Evolutionary conservation across 1,140 invertebrate species (phyloP).

Genomic region (Solen grandis): DNA sequence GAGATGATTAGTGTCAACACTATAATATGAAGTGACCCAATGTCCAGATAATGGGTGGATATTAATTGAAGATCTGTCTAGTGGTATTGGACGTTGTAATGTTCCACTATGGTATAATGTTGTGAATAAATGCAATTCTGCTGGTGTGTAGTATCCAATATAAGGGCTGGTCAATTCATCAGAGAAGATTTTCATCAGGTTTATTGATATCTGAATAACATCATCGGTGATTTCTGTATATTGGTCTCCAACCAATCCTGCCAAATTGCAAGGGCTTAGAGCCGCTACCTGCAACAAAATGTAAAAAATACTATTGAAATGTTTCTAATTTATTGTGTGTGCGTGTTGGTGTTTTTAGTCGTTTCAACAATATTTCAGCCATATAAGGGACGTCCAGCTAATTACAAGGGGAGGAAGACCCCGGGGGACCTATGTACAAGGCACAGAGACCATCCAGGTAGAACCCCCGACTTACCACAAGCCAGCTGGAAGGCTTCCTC

Average conservation of each 20-base stretch:
- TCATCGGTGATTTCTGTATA: constrained; percentile 23
- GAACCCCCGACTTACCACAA: no score
- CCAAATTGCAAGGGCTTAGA: neutral
- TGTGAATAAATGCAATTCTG: constrained; percentile 12
- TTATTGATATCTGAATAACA: constrained; percentile 9
- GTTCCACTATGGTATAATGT: neutral
- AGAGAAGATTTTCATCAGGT: neutral
- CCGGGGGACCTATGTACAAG: no score
- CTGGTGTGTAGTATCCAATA: constrained; percentile 9
- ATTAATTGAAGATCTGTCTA: constrained; percentile 1
- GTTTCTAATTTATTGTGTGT: no score
- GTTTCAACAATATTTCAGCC: no score
- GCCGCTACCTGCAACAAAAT: neutral
- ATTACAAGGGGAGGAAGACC: no score
- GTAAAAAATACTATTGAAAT: neutral
- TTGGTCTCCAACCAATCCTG: constrained; percentile 8
- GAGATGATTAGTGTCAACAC: neutral
- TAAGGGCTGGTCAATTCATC: neutral
- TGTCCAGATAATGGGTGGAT: constrained; percentile 22
- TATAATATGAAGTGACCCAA: constrained; percentile 31
- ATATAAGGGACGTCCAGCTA: no score
- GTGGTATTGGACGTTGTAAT: neutral
- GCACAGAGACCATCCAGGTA: no score
- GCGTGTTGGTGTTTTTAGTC: no score
- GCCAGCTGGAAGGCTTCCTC: no score